Percentiles rank a stretch among this genome's conserved stretches.
Conservation (phyloP, 2,113 vertebrate genomes). For the Microcebus lehilahytsara region DNA sequence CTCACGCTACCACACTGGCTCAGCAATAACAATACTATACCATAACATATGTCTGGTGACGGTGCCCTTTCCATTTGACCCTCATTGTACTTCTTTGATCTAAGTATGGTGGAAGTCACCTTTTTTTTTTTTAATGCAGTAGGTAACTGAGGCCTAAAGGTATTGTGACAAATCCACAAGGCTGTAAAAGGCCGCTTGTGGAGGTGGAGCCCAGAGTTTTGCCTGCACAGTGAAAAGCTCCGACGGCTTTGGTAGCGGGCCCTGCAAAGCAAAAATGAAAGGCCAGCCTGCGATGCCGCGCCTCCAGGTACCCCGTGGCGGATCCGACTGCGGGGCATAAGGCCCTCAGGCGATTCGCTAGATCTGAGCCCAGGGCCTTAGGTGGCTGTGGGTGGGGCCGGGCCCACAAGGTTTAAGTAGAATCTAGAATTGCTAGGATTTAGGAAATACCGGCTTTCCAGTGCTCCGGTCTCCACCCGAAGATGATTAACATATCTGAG, state of each 20-base stretch:
- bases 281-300: rapidly evolving
- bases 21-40: background rate
- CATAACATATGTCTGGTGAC: background rate
- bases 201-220: conserved; percentile 52
- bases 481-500: background rate
- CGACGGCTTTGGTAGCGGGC: background rate
- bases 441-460: background rate
- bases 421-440: conserved; percentile 18
- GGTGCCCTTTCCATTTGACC: background rate
- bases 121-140: background rate
- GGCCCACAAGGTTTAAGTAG: background rate
- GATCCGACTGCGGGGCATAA: rapidly evolving
- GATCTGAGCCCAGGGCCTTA: background rate
- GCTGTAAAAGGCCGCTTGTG: conserved; percentile 33
- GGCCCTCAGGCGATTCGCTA: background rate
- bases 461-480: background rate
- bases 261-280: background rate
- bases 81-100: background rate
- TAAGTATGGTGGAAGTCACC: background rate
- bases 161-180: background rate
- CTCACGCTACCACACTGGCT: background rate
- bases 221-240: background rate
- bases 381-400: conserved; percentile 5
- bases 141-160: background rate
- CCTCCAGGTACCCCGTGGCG: background rate